Evolutionary conservation across 2,797 vertebrate genomes (phyloP).

Genomic region (Arremon brunneinucha): DNA sequence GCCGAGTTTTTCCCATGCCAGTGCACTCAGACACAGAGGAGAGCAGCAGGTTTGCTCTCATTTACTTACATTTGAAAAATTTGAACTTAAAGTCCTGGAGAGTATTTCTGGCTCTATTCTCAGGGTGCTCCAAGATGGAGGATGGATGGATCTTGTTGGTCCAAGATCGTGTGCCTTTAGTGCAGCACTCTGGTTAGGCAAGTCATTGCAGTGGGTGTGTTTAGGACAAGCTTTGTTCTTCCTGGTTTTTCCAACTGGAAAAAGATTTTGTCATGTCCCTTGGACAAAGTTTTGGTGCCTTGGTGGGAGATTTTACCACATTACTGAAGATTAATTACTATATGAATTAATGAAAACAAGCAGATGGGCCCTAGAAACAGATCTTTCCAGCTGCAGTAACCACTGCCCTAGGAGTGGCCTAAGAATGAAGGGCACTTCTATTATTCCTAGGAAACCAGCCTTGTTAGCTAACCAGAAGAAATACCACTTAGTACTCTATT

Average conservation of each 20-base stretch:
- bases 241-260: not conserved
- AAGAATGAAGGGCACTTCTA: not conserved
- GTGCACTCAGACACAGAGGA: not conserved
- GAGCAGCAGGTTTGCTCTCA: not conserved
- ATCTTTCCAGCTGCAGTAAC: not conserved
- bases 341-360: not conserved
- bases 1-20: not conserved
- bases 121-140: not conserved
- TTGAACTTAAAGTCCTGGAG: not conserved
- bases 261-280: not conserved
- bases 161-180: not conserved
- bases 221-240: not conserved
- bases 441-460: not conserved
- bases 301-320: not conserved
- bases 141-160: not conserved
- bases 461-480: not conserved
- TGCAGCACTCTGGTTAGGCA: not conserved
- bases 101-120: not conserved
- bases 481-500: not conserved
- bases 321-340: not conserved
- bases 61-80: not conserved
- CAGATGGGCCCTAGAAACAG: not conserved
- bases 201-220: rapidly evolving
- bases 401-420: not conserved
- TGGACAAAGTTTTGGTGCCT: not conserved